A percentile compares a stretch with the other conserved stretches of the same genome.
Conservation (phyloP, 2,888 invertebrate genomes). For the Agrotis ipsilon region DNA sequence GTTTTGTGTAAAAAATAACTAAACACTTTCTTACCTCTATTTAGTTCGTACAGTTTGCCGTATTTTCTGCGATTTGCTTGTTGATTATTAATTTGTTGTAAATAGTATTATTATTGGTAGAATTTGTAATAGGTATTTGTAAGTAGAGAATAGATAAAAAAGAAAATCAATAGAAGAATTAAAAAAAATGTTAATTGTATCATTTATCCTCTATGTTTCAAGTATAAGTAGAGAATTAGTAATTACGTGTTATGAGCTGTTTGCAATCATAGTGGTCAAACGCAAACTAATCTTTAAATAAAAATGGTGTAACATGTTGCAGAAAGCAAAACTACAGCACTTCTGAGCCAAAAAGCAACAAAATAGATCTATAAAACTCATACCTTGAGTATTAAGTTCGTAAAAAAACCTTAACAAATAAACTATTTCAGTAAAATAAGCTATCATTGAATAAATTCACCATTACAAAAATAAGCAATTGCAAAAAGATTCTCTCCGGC, state of each 20-base stretch:
- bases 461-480: neutral
- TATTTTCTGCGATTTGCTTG: slow-evolving; percentile 45
- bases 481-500: slow-evolving; percentile 66
- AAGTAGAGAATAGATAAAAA: slow-evolving; percentile 20
- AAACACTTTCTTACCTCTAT: slow-evolving; percentile 10
- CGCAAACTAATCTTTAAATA: too few species aligned
- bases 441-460: too few species aligned
- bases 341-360: too few species aligned
- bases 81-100: slow-evolving; percentile 35
- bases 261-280: too few species aligned
- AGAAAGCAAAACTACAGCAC: too few species aligned
- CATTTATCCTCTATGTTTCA: neutral
- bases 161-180: slow-evolving; percentile 23
- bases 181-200: neutral
- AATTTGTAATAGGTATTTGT: slow-evolving; percentile 14
- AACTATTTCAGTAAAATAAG: too few species aligned
- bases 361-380: too few species aligned
- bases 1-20: neutral
- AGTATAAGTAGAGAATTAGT: neutral
- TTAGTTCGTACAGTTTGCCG: slow-evolving; percentile 19
- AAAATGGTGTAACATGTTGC: too few species aligned
- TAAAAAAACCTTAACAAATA: too few species aligned
- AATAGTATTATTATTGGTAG: slow-evolving; percentile 46
- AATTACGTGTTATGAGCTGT: too few species aligned
- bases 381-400: too few species aligned